Conservation (phyloP, 2,888 invertebrate species). For the Apodemia duryi region DNA sequence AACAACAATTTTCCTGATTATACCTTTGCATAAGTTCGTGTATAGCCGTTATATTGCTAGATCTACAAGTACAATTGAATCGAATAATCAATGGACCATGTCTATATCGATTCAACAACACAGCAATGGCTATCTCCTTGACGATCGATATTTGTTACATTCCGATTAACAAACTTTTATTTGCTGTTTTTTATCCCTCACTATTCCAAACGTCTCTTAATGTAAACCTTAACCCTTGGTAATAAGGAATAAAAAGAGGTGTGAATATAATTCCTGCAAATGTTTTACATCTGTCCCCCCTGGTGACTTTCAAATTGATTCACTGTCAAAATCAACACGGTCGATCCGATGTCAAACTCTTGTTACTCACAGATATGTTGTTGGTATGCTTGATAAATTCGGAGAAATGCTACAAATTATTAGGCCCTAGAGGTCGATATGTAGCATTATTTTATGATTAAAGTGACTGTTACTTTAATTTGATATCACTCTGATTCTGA, state of each 20-base stretch:
- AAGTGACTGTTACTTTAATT: too few species aligned
- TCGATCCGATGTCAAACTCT: conserved; percentile 65
- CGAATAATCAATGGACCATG: conserved; percentile 75
- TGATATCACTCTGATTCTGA: too few species aligned
- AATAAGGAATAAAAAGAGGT: conserved; percentile 24
- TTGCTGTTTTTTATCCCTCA: conserved; percentile 36
- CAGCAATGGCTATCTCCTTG: conserved; percentile 60
- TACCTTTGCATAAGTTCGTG: conserved; percentile 32
- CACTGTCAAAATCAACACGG: conserved; percentile 64
- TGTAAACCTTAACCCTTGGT: conserved; percentile 33
- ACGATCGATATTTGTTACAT: conserved; percentile 74
- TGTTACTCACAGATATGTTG: conserved; percentile 55
- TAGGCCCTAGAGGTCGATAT: neutral
- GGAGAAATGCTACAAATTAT: neutral
- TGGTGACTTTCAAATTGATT: conserved; percentile 63
- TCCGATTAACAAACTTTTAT: conserved; percentile 49
- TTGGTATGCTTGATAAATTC: conserved; percentile 32
- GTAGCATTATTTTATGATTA: neutral
- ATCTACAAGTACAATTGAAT: conserved; percentile 66
- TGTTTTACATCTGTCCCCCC: conserved; percentile 23
- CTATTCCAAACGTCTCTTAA: conserved; percentile 30
- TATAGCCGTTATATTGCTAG: conserved; percentile 45
- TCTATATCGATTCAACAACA: conserved; percentile 72
- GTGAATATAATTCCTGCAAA: conserved; percentile 9
- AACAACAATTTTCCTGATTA: too few species aligned